Evolutionary conservation across 2,888 invertebrate species (phyloP), one percentile per base, ranked within the genome.

Genomic region (Drosophila subsilvestris): DNA sequence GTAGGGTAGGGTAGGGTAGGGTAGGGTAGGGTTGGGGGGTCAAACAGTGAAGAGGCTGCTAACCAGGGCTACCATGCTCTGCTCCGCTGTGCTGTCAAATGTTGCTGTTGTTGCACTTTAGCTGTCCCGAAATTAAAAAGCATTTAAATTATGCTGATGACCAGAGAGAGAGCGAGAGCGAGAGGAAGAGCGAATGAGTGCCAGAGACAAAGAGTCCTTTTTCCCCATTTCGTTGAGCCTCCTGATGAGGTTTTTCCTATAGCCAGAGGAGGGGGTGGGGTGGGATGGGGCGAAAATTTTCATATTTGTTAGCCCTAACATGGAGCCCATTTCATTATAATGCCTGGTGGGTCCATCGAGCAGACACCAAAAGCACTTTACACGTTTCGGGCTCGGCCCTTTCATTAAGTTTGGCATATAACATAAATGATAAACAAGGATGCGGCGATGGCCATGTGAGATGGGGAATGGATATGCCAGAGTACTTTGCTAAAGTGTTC

Each of bases 81-180:
- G 37, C 37, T 37, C n/a, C n/a, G 37, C 37, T n/a, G 43, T 67
- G 80, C 69, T 86, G 85, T 54, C 63, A 77, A 75, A 78, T 78
- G 69, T 78, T 71, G 88, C 80, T 82, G 71, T 67, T 83, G 83
- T 74, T 88, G 88, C 86, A 88, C 78, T 83, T 83, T 87, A 71
- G 59, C 75, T 69, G 73, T 42, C 82, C 72, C 43, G 32, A 83
- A 83, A 83, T 87, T 83, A 87, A 85, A 87, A 87, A 82, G 86
- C 86, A 81, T 86, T 85, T 87, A 87, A 83, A 87, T 83, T 83
- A 83, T 83, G 82, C 82, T 83, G 82, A 85, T 85, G 82, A 79
- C 88, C 87, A 71, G 81, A 48, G 75, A 58, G 67, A 58, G 67
- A 55, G 76, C 50, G 72, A 47, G 63, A 42, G 72, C 32, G 63